Percentiles rank a stretch among this genome's conserved stretches.
Evolutionary conservation across 2,888 invertebrate genomes (phyloP).

Genomic region (Ophion obscuratus): DNA sequence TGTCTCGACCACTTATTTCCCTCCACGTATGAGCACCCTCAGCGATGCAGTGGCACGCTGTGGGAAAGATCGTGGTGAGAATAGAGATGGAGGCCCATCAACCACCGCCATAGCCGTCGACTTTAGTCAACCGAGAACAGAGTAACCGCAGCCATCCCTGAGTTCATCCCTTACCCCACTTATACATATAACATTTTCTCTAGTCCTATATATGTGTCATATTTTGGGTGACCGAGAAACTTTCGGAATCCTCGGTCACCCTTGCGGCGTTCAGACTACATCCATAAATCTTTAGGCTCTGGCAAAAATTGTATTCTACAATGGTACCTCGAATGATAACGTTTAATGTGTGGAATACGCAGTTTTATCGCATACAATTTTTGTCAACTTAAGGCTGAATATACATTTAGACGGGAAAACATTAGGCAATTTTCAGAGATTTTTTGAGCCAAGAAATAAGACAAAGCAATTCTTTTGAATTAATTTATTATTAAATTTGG

Average conservation of each 20-base stretch:
- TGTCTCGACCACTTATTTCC: conserved; percentile 41
- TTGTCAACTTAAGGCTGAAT: background rate
- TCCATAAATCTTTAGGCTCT: background rate
- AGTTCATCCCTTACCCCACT: conserved; percentile 34
- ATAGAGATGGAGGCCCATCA: conserved; percentile 50
- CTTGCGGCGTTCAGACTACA: background rate
- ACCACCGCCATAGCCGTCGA: conserved; percentile 51
- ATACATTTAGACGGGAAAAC: too few relatives aligned
- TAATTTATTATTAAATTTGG: too few relatives aligned
- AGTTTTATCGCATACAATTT: background rate
- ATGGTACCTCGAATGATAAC: background rate
- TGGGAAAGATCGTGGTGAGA: conserved; percentile 61
- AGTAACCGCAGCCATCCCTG: conserved; percentile 30
- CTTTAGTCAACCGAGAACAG: conserved; percentile 47
- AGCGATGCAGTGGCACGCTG: conserved; percentile 45
- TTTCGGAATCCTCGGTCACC: conserved; percentile 2
- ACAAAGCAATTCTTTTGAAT: too few relatives aligned
- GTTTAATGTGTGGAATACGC: background rate
- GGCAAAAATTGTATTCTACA: background rate
- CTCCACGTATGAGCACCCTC: conserved; percentile 23
- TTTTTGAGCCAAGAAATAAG: too few relatives aligned
- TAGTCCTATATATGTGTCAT: background rate
- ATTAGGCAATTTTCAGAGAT: too few relatives aligned
- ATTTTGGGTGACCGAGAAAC: conserved; percentile 16
- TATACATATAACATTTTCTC: conserved; percentile 12